Conservation (phyloP, 2,113 vertebrate genomes). For the Pachyramphus minor region DNA sequence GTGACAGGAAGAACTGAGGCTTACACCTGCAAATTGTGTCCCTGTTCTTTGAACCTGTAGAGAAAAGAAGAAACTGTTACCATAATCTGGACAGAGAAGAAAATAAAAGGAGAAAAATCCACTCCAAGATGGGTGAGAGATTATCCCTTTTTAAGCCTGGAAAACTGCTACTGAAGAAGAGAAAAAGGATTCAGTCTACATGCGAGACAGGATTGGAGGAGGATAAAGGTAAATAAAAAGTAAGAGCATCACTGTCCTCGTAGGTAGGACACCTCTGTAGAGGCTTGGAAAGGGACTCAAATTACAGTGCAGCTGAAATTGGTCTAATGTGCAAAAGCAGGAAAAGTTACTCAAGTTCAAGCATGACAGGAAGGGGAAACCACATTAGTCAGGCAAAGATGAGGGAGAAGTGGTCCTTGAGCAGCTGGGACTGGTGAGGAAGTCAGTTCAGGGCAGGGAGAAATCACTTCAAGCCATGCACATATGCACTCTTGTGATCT, state of each 20-base stretch:
- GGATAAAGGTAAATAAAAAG: not conserved
- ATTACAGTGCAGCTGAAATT: not conserved
- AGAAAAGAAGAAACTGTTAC: not conserved
- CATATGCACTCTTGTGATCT: not conserved
- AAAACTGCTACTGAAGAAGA: not conserved
- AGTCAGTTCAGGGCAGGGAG: not conserved
- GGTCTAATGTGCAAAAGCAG: not conserved
- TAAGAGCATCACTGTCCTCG: not conserved
- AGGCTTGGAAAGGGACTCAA: not conserved
- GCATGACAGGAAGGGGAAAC: slow-evolving; percentile 19
- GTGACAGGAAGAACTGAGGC: not conserved
- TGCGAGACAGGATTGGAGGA: not conserved
- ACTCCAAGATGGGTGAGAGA: not conserved
- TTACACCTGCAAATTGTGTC: slow-evolving; percentile 58
- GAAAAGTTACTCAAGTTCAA: slow-evolving; percentile 48
- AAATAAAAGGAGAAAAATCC: not conserved
- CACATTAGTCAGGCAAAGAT: slow-evolving; percentile 18
- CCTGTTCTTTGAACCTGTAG: slow-evolving; percentile 26
- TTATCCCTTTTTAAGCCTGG: not conserved
- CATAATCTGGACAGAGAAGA: not conserved
- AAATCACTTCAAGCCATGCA: not conserved
- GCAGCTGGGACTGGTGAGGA: slow-evolving; percentile 51
- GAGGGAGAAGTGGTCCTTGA: slow-evolving; percentile 31
- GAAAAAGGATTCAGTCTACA: not conserved
- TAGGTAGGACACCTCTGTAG: not conserved